These are phyloP conservation scores for Aythya fuligula DNA, from an alignment of 2,797 vertebrate genomes.

Conservation along the genomic window DNA sequence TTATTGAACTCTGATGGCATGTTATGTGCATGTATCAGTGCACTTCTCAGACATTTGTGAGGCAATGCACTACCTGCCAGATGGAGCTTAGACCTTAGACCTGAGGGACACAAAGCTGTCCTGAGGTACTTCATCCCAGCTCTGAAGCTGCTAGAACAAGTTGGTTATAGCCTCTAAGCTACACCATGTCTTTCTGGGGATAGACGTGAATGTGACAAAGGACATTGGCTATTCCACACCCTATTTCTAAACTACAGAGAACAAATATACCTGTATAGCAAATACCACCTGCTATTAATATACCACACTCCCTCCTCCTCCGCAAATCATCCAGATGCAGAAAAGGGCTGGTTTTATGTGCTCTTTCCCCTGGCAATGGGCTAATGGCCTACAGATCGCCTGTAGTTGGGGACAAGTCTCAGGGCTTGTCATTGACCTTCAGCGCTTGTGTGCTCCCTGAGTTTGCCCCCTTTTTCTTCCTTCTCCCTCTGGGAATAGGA, in stretches of 20 bases:
- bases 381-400: neutral
- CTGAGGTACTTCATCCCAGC: neutral
- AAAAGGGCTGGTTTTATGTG: neutral
- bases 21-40: neutral
- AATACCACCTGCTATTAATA: neutral
- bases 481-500: neutral
- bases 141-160: neutral
- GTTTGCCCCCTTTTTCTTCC: neutral
- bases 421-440: neutral
- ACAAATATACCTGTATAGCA: neutral
- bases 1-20: conserved; percentile 6
- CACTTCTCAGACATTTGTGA: neutral
- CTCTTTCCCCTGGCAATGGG: neutral
- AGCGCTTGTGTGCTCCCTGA: accelerated
- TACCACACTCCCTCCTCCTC: too few relatives aligned
- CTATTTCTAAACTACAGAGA: neutral
- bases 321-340: neutral
- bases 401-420: neutral
- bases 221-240: neutral
- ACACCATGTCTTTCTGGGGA: neutral
- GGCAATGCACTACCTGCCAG: neutral
- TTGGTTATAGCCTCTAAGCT: neutral
- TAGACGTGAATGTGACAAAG: neutral
- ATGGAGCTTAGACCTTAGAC: neutral
- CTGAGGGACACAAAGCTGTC: neutral